phyloP scores from a whole-genome alignment of 2,113 vertebrate species.

The Spizaetus ornatus region DNA sequence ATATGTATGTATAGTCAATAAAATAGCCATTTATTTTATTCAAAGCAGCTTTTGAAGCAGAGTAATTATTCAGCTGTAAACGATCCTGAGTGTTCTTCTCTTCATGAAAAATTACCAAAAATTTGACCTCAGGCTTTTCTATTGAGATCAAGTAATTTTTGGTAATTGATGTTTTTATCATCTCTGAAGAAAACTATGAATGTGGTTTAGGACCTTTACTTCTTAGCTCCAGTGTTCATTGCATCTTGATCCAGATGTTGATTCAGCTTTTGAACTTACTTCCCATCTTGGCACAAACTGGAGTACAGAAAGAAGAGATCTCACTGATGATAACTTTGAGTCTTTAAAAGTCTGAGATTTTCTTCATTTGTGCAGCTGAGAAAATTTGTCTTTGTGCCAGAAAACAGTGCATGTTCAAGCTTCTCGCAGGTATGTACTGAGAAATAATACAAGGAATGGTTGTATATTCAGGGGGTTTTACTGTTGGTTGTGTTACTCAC shows the following conservation, averaged over 20 bases:
- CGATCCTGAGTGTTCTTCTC: not conserved
- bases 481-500: not conserved
- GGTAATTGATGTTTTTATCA: conserved; percentile 3
- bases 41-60: conserved; percentile 9
- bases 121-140: conserved; percentile 18
- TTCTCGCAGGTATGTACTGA: not conserved
- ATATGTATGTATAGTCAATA: conserved; percentile 11
- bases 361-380: conserved; percentile 20
- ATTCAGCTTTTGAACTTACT: conserved; percentile 31
- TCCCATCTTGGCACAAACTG: not conserved
- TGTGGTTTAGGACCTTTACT: not conserved
- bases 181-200: not conserved
- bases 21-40: conserved; percentile 20
- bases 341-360: not conserved
- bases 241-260: conserved; percentile 29
- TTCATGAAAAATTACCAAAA: not conserved
- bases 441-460: not conserved
- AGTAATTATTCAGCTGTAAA: not conserved
- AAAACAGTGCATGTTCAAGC: not conserved
- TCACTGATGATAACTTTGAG: not conserved
- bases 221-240: not conserved
- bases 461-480: not conserved
- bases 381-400: conserved; percentile 11
- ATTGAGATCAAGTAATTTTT: not conserved
- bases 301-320: conserved; percentile 12